A percentile compares a stretch with the other conserved stretches of the same genome.
Conservation (phyloP, 2,113 vertebrate species). For the Pan troglodytes region NHGRI_mPanTro3-v2.1_pri NC_072408.2:81427001-81427500, state of each 20-base stretch:
- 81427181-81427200: slow-evolving; percentile 73
- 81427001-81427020: slow-evolving; percentile 79
- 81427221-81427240: slow-evolving; percentile 84
- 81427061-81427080: slow-evolving; percentile 86
- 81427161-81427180: slow-evolving; percentile 77
- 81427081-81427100: slow-evolving; percentile 79
- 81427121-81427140: slow-evolving; percentile 82
- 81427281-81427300: slow-evolving; percentile 69
- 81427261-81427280: slow-evolving; percentile 31
- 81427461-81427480: background rate
- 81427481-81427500: background rate
- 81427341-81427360: slow-evolving; percentile 30
- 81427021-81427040: background rate
- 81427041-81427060: slow-evolving; percentile 76
- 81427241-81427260: slow-evolving; percentile 71
- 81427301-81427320: slow-evolving; percentile 41
- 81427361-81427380: slow-evolving; percentile 31
- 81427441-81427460: background rate
- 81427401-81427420: background rate
- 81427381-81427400: background rate
- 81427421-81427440: background rate
- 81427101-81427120: slow-evolving; percentile 81
- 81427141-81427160: slow-evolving; percentile 74
- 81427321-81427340: background rate
- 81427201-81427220: slow-evolving; percentile 79